Conservation (phyloP, 2,888 invertebrate species). For the Aproaerema taeniolella region DNA sequence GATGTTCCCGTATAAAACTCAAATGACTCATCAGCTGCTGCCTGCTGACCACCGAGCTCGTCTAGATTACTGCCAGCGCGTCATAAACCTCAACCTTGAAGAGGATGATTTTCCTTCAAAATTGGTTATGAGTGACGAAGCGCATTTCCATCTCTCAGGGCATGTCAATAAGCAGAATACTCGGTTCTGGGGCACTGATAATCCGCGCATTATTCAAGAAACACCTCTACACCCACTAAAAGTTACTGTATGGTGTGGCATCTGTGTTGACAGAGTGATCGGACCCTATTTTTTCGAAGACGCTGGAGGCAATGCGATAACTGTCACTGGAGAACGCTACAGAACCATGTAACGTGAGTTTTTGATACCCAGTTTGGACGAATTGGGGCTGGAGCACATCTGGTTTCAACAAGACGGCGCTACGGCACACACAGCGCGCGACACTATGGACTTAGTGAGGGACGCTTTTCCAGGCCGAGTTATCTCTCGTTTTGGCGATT, state of each 20-base stretch:
- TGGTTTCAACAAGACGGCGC: neutral
- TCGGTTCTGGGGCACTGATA: conserved; percentile 14
- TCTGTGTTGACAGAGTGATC: conserved; percentile 5
- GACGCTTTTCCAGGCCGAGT: neutral
- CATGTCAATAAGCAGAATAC: conserved; percentile 32
- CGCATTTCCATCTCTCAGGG: too few relatives aligned
- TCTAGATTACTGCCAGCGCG: conserved; percentile 4
- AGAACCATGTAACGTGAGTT: conserved; percentile 17
- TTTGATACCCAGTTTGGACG: too few relatives aligned
- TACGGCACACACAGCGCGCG: neutral
- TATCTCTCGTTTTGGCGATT: too few relatives aligned
- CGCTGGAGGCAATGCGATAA: conserved; percentile 16
- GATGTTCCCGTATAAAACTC: conserved; percentile 6
- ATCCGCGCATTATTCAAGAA: conserved; percentile 14
- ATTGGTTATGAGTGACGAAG: conserved; percentile 13
- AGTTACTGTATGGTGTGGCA: conserved; percentile 8
- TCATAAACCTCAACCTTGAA: conserved; percentile 9
- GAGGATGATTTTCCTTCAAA: conserved; percentile 8
- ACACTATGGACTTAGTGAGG: neutral
- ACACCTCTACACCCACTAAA: conserved; percentile 19
- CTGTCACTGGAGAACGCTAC: conserved; percentile 22
- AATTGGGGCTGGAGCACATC: neutral
- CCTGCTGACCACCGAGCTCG: conserved; percentile 7
- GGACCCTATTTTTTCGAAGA: conserved; percentile 6
- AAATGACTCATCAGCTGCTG: conserved; percentile 4